These are phyloP conservation scores for Zalophus californianus DNA, from an alignment of 2,797 vertebrate species.

Conservation along the genomic window DNA sequence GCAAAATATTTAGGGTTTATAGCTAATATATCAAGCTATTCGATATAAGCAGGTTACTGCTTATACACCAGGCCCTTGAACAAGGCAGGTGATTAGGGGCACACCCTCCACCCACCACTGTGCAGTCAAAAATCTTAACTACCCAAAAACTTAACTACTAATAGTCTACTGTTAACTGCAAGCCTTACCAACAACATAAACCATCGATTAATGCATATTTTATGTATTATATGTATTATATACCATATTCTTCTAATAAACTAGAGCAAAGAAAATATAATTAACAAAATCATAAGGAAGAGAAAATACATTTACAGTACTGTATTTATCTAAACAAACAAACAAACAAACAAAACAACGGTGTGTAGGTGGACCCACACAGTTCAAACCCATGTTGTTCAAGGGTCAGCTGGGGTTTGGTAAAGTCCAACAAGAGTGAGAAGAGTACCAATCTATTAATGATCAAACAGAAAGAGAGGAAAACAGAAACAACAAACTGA, in stretches of 20 bases:
- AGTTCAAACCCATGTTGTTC: background rate
- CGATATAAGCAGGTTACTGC: background rate
- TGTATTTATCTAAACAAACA: background rate
- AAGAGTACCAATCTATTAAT: background rate
- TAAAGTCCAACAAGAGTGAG: background rate
- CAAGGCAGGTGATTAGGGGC: background rate
- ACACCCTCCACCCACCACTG: background rate
- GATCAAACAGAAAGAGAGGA: conserved; percentile 25
- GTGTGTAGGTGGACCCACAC: background rate
- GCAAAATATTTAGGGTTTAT: background rate
- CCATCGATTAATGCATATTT: background rate
- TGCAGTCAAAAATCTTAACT: background rate
- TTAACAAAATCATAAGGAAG: background rate
- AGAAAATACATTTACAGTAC: background rate
- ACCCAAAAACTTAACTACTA: background rate
- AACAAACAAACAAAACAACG: background rate
- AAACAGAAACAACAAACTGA: background rate
- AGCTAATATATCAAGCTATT: background rate
- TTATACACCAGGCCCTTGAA: background rate
- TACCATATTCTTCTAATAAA: background rate
- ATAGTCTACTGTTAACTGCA: background rate
- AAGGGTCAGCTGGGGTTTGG: background rate
- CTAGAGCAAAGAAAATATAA: background rate
- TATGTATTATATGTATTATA: background rate
- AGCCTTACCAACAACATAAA: background rate